Evolutionary conservation across 2,888 invertebrate species (phyloP).

Genomic region (Pristionchus arcanus): DNA sequence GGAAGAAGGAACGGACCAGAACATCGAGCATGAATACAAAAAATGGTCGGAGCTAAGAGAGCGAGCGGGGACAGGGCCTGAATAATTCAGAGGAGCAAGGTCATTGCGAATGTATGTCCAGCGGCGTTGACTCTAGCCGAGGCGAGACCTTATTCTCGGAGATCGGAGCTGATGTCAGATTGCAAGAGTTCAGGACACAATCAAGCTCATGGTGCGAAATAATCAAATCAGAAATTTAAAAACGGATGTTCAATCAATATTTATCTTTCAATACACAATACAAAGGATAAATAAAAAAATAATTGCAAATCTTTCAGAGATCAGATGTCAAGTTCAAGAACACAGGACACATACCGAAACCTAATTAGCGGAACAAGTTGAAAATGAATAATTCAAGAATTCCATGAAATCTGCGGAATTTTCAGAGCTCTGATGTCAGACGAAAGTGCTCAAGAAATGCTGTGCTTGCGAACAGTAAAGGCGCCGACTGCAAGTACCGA

Average conservation of each 20-base stretch:
- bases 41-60: not conserved
- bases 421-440: too few relatives aligned
- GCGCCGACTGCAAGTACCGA: not conserved
- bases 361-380: too few relatives aligned
- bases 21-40: not conserved
- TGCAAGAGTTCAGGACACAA: not conserved
- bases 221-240: too few relatives aligned
- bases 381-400: too few relatives aligned
- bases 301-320: too few relatives aligned
- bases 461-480: not conserved
- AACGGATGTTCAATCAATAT: too few relatives aligned
- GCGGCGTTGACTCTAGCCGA: not conserved
- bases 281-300: too few relatives aligned
- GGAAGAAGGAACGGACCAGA: not conserved
- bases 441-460: too few relatives aligned
- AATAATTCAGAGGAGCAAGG: not conserved
- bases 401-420: too few relatives aligned
- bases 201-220: not conserved
- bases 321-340: too few relatives aligned
- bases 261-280: too few relatives aligned
- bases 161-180: not conserved
- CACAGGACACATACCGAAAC: too few relatives aligned
- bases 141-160: not conserved
- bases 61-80: not conserved
- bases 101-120: slow-evolving; percentile 24